Conservation (phyloP, 2,113 vertebrate species). For the Atherinomorus stipes region DNA sequence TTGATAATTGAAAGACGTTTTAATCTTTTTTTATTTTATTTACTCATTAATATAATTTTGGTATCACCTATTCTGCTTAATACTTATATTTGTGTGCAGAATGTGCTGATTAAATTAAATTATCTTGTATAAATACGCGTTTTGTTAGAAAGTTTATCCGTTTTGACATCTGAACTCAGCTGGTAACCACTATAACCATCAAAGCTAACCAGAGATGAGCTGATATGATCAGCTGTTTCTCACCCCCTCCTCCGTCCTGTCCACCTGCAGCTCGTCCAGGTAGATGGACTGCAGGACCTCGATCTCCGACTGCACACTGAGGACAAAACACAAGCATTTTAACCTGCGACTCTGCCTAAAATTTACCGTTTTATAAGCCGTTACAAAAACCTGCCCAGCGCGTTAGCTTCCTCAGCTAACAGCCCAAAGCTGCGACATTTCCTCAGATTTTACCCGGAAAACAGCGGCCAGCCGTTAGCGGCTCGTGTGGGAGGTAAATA, state of each 20-base stretch:
- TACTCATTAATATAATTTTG: no score
- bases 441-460: background rate
- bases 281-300: slow-evolving; percentile 97
- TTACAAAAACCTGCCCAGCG: slow-evolving; percentile 30
- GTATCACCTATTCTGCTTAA: no score
- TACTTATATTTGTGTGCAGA: no score
- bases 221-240: background rate
- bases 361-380: background rate
- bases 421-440: background rate
- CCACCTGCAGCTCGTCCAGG: slow-evolving; percentile 90
- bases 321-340: background rate
- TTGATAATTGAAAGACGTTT: no score
- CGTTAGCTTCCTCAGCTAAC: slow-evolving; percentile 38
- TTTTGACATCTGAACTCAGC: background rate
- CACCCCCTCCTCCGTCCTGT: slow-evolving; percentile 85
- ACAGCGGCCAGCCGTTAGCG: fast-evolving
- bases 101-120: no score
- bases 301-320: slow-evolving; percentile 88
- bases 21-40: no score
- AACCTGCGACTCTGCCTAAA: background rate
- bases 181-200: no score
- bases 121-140: no score
- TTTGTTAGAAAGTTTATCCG: no score
- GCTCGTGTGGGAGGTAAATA: fast-evolving
- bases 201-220: no score